phyloP scores from a whole-genome alignment of 2,797 vertebrate species.

The Artibeus jamaicensis region DNA sequence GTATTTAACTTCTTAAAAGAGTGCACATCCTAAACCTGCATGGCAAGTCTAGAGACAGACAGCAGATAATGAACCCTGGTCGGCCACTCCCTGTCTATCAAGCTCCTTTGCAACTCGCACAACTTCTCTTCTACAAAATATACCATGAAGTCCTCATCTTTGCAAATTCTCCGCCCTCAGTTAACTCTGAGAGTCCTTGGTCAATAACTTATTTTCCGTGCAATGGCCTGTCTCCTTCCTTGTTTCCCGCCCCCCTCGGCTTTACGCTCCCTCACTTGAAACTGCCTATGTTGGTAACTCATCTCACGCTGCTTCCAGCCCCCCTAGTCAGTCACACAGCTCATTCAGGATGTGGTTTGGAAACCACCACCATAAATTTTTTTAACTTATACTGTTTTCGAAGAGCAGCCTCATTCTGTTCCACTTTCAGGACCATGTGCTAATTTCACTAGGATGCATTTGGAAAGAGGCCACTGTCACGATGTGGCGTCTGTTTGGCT shows the following conservation, averaged over 20 bases:
- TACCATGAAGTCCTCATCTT: neutral
- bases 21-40: neutral
- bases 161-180: neutral
- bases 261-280: neutral
- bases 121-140: neutral
- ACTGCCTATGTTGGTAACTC: neutral
- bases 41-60: neutral
- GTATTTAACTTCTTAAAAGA: neutral
- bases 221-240: neutral
- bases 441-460: conserved; percentile 1
- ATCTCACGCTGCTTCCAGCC: neutral
- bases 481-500: neutral
- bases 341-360: neutral
- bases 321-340: neutral
- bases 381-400: neutral
- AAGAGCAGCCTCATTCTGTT: neutral
- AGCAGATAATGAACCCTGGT: neutral
- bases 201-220: neutral
- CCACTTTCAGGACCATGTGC: neutral
- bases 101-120: neutral
- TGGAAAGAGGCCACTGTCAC: conserved; percentile 31
- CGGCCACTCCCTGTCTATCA: neutral
- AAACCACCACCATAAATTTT: neutral
- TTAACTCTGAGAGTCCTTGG: neutral
- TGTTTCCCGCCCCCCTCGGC: neutral